These are phyloP conservation scores for Drosophila anceps DNA, from an alignment of 2,888 invertebrate genomes.

Conservation along the genomic window DNA sequence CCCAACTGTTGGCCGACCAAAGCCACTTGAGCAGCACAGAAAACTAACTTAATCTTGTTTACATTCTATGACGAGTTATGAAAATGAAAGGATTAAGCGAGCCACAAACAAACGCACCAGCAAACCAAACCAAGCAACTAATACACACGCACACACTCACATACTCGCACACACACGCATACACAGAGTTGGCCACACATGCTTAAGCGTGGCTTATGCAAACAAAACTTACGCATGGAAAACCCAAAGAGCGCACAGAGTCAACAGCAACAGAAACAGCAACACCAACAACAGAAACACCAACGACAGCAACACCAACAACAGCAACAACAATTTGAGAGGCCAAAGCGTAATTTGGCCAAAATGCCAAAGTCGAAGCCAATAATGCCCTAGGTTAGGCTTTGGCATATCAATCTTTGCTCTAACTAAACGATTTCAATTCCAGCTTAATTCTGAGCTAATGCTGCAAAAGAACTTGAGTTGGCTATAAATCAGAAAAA, in stretches of 20 bases:
- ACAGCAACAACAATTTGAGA: constrained; percentile 26
- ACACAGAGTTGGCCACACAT: constrained; percentile 45
- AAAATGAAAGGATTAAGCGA: constrained; percentile 81
- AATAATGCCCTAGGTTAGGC: constrained; percentile 53
- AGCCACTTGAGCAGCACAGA: constrained; percentile 80
- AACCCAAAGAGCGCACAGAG: constrained; percentile 43
- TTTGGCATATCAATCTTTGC: constrained; percentile 43
- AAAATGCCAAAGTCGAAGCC: constrained; percentile 45
- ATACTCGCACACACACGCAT: constrained; percentile 15
- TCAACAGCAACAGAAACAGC: constrained; percentile 40
- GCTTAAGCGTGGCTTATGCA: constrained; percentile 65
- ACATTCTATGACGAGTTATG: constrained; percentile 82
- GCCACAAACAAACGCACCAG: constrained; percentile 74
- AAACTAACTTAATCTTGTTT: constrained; percentile 82
- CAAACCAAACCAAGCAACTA: constrained; percentile 41
- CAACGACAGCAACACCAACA: constrained; percentile 33
- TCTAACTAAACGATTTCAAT: constrained; percentile 28
- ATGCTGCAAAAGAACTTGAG: constrained; percentile 7
- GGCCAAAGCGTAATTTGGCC: constrained; percentile 37
- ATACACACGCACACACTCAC: constrained; percentile 23
- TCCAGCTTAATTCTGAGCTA: not conserved
- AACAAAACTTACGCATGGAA: constrained; percentile 78
- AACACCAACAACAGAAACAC: constrained; percentile 30
- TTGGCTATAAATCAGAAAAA: not conserved
- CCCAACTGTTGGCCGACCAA: constrained; percentile 45